Evolutionary conservation across 2,113 vertebrate genomes (phyloP), one percentile per base, ranked within the genome.

Genomic region (Etheostoma spectabile): DNA sequence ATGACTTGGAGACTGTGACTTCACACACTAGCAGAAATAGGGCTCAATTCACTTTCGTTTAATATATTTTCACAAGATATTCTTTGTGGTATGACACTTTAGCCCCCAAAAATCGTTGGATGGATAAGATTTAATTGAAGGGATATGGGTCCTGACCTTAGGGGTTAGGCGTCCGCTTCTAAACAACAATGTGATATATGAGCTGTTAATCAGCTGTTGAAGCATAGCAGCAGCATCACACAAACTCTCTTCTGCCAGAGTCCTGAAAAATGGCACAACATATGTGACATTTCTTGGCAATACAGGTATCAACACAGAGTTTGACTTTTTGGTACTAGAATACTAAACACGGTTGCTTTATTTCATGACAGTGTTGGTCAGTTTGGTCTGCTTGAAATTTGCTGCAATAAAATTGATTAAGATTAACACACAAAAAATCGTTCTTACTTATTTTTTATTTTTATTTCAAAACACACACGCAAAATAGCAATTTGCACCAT

Each of bases 181-280:
- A 85, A 89, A 87, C 79, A 85, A 70, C 11, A 6, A 56, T 45
- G 46, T 70, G 70, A 89, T 82, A 48, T 71, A 63, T 19, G 60
- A 66, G 67, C 65, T 14, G 19, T n/a, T 82, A 65, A 79, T 71
- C 79, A 62, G 66, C 18, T 5, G 61, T 27, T 35, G 15, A 24
- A 72, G 68, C 48, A 21, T 35, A 16, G 16, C 22, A 30, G 7
- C 45, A 22, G 61, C 49, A 42, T 78, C 65, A 30, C 63, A 65
- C 63, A 52, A 30, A 49, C 24, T n/a, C 18, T 63, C n/a, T 14
- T 69, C 57, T 12, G n/a, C 3, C 65, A 0, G 42, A 3, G 5
- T 38, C n/a, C 38, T 38, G 38, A 38, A 38, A 10, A 10, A 38
- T 38, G 2, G 38, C 10, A 38, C 8, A 38, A 38, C 2, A 38